A percentile compares a stretch with the other conserved stretches of the same genome.
Conservation (phyloP, 2,888 invertebrate genomes). For the Notodonta ziczac region DNA sequence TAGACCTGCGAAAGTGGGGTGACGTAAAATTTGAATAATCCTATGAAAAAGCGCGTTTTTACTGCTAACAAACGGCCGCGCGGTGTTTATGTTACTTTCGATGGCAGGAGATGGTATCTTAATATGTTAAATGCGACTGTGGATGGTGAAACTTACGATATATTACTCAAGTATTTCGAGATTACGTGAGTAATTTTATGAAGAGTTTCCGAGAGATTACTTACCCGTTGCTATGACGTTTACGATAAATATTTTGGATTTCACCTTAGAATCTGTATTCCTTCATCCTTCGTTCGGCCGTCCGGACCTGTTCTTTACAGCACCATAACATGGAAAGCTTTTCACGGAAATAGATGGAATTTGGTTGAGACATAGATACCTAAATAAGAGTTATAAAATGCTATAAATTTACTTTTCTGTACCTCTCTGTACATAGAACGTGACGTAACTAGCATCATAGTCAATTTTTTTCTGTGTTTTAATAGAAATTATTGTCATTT, state of each 20-base stretch:
- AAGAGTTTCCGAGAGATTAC: not conserved
- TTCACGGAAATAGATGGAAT: too few species aligned
- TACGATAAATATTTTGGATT: not conserved
- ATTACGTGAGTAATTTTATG: not conserved
- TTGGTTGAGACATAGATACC: too few species aligned
- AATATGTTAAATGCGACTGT: not conserved
- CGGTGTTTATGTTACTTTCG: slow-evolving; percentile 17
- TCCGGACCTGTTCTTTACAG: too few species aligned
- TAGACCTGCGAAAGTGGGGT: slow-evolving; percentile 37
- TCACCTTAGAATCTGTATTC: not conserved
- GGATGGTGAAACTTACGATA: slow-evolving; percentile 12
- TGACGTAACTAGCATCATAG: too few species aligned
- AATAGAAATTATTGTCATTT: too few species aligned
- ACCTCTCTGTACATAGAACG: too few species aligned
- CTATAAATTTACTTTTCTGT: too few species aligned
- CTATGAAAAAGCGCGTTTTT: slow-evolving; percentile 34
- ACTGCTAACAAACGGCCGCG: slow-evolving; percentile 12
- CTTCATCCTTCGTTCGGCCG: too few species aligned
- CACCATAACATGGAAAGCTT: too few species aligned
- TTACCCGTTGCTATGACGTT: not conserved
- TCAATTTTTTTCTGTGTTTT: too few species aligned
- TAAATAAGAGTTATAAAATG: too few species aligned
- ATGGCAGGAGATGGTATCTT: slow-evolving; percentile 7
- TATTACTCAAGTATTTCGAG: not conserved
- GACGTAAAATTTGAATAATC: slow-evolving; percentile 43